Conservation (phyloP, 1,140 invertebrate species). For the Eupeodes corollae region DNA sequence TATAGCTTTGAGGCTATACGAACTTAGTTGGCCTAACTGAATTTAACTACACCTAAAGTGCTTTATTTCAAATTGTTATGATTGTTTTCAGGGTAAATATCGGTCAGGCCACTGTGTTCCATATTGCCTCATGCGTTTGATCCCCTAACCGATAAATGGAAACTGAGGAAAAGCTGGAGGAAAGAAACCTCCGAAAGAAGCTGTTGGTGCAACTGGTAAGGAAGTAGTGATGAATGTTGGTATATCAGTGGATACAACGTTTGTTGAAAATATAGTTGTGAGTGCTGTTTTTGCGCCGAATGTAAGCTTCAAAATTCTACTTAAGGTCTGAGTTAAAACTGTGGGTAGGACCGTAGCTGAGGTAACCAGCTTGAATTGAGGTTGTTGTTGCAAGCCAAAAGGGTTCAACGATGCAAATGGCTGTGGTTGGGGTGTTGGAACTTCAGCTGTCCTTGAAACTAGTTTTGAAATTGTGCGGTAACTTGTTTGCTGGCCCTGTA, state of each 20-base stretch:
- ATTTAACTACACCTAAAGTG: too few species aligned
- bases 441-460: constrained; percentile 56
- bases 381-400: constrained; percentile 43
- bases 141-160: too few species aligned
- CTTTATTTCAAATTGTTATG: too few species aligned
- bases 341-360: constrained; percentile 69
- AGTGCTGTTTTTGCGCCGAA: constrained; percentile 81
- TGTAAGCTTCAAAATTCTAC: constrained; percentile 70
- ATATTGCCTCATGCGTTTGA: too few species aligned
- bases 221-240: constrained; percentile 72
- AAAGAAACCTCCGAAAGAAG: constrained; percentile 11
- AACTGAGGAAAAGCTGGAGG: background rate
- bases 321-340: constrained; percentile 65
- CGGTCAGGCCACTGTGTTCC: too few species aligned
- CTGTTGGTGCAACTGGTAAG: constrained; percentile 56
- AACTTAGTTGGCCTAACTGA: too few species aligned
- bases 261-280: constrained; percentile 75
- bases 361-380: constrained; percentile 67
- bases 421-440: constrained; percentile 45
- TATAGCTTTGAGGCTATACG: too few species aligned
- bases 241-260: constrained; percentile 66
- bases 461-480: constrained; percentile 65
- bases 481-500: constrained; percentile 59
- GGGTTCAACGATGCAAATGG: constrained; percentile 40
- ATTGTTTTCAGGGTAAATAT: too few species aligned